These are phyloP conservation scores for Larimichthys polyactis DNA, from an alignment of 2,113 vertebrate species.

Conservation along the genomic window DNA sequence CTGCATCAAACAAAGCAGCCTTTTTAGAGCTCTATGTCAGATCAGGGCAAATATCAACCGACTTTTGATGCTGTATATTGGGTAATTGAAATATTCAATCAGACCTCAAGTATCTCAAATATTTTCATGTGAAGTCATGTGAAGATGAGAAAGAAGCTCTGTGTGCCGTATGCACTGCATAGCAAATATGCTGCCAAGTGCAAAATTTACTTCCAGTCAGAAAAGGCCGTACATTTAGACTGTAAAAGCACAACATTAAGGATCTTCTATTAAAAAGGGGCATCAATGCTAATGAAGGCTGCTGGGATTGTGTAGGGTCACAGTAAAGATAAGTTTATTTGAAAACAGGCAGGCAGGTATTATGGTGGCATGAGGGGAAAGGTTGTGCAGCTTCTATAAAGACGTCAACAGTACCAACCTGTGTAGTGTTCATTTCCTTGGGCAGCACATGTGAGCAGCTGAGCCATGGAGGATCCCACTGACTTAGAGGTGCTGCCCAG, in stretches of 20 bases:
- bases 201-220: background rate
- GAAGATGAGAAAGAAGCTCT: background rate
- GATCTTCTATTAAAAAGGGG: background rate
- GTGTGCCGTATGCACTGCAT: background rate
- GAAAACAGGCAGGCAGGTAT: background rate
- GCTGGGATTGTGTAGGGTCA: background rate
- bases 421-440: slow-evolving; percentile 99
- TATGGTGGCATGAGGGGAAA: background rate
- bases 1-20: background rate
- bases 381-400: background rate
- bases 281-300: background rate
- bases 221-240: background rate
- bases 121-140: background rate
- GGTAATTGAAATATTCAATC: background rate
- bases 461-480: slow-evolving; percentile 98
- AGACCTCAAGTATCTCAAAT: background rate
- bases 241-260: background rate
- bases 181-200: background rate
- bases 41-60: background rate
- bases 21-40: background rate
- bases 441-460: slow-evolving; percentile 96
- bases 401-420: slow-evolving; percentile 82
- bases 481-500: slow-evolving; percentile 98
- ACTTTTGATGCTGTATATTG: background rate
- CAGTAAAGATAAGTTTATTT: background rate